phyloP scores from a whole-genome alignment of 1,140 invertebrate species.

The Gonatopus flavifemur region DNA sequence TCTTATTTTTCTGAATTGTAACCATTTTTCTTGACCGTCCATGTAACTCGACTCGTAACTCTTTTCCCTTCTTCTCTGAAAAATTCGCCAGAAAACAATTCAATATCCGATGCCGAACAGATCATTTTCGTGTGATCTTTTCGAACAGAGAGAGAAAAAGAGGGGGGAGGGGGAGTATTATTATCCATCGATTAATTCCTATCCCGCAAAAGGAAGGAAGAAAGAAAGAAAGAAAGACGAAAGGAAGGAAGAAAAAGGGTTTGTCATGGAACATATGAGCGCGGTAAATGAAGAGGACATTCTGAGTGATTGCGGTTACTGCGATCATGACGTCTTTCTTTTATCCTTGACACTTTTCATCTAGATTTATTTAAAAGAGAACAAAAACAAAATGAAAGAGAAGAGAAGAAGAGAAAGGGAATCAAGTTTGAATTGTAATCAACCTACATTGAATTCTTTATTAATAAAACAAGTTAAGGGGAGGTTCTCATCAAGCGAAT shows the following conservation, averaged over 20 bases:
- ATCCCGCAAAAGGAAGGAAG: constrained; percentile 13
- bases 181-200: constrained; percentile 30
- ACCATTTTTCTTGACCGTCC: constrained; percentile 1
- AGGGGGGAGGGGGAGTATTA: constrained; percentile 8
- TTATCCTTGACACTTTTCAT: constrained; percentile 31
- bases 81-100: not conserved
- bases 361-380: constrained; percentile 30
- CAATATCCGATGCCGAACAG: no score
- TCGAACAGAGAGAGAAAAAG: not conserved
- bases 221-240: constrained; percentile 31
- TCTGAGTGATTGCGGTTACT: constrained; percentile 57
- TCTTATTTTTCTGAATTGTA: no score
- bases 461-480: not conserved
- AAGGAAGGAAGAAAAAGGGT: constrained; percentile 39
- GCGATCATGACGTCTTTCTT: constrained; percentile 52
- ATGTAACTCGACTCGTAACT: constrained; percentile 5
- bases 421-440: constrained; percentile 17
- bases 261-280: constrained; percentile 53
- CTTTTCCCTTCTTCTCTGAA: not conserved
- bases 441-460: not conserved
- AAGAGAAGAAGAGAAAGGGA: constrained; percentile 3
- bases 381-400: not conserved
- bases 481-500: not conserved
- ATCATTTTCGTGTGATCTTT: not conserved
- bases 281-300: constrained; percentile 55